A percentile compares a stretch with the other conserved stretches of the same genome.
Evolutionary conservation across 2,797 vertebrate species (phyloP).

Genomic region (Orientallactaga sibirica): DNA sequence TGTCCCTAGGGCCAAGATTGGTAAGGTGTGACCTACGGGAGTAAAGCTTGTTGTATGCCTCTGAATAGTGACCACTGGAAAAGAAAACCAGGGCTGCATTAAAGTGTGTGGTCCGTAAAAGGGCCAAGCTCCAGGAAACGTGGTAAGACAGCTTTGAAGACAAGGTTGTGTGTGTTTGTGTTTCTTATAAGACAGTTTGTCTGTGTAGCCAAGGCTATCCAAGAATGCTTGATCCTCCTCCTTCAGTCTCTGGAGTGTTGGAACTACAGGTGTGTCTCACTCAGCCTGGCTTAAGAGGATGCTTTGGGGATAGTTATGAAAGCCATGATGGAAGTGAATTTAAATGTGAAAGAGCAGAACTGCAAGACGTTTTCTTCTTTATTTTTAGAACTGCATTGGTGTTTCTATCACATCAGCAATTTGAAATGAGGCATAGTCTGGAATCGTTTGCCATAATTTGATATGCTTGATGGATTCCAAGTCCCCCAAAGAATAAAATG

Average conservation of each 20-base stretch:
- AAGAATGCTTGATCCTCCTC: neutral
- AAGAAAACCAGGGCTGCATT: neutral
- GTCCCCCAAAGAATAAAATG: conserved; percentile 57
- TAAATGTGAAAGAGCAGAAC: conserved; percentile 58
- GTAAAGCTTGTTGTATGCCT: neutral
- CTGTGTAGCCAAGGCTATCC: neutral
- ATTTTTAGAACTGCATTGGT: conserved; percentile 61
- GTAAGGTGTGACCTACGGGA: neutral
- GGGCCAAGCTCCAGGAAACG: neutral
- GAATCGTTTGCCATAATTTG: conserved; percentile 56
- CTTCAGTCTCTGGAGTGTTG: neutral
- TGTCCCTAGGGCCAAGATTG: accelerated
- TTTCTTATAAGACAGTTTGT: neutral
- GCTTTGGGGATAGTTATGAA: neutral
- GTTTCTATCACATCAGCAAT: conserved; percentile 70
- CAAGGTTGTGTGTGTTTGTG: too few relatives aligned
- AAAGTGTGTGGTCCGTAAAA: accelerated
- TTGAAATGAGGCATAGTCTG: conserved; percentile 63
- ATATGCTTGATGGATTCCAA: conserved; percentile 63
- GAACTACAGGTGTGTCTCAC: neutral
- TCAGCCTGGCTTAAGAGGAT: neutral
- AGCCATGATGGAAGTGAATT: neutral
- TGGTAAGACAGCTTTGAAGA: neutral
- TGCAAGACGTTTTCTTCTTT: conserved; percentile 6
- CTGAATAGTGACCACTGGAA: neutral